Percentiles rank a stretch among this genome's conserved stretches.
phyloP scores from a whole-genome alignment of 2,888 invertebrate genomes.

The Mayetiola destructor region DNA sequence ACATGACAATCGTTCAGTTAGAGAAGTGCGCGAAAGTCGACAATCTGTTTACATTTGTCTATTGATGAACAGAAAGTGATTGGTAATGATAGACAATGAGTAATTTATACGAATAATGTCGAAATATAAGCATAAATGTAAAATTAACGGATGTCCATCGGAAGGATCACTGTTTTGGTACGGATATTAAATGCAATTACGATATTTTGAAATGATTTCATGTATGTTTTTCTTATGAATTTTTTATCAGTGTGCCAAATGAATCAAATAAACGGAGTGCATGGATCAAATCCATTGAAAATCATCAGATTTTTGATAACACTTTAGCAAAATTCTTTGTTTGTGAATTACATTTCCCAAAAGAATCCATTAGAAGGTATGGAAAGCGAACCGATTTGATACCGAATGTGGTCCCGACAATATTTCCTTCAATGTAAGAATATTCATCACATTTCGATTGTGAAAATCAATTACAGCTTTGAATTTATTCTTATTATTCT shows the following conservation, averaged over 20 bases:
- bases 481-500: too few relatives aligned
- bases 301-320: neutral
- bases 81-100: too few relatives aligned
- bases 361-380: neutral
- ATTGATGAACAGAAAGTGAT: too few relatives aligned
- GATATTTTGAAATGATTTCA: neutral
- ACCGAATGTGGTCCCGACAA: neutral
- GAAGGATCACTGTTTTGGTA: neutral
- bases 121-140: neutral
- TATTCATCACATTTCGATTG: too few relatives aligned
- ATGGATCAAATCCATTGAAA: neutral
- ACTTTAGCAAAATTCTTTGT: neutral
- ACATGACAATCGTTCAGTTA: too few relatives aligned
- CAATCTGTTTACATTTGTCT: neutral
- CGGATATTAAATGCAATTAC: neutral
- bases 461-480: too few relatives aligned
- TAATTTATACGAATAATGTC: neutral
- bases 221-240: too few relatives aligned
- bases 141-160: neutral
- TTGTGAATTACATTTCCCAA: neutral
- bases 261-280: neutral
- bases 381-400: neutral
- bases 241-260: neutral
- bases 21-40: neutral
- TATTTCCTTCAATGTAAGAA: neutral